A percentile compares a stretch with the other conserved stretches of the same genome.
These are phyloP conservation scores for Phalera bucephala DNA, from an alignment of 2,888 invertebrate species.

Conservation along the genomic window DNA sequence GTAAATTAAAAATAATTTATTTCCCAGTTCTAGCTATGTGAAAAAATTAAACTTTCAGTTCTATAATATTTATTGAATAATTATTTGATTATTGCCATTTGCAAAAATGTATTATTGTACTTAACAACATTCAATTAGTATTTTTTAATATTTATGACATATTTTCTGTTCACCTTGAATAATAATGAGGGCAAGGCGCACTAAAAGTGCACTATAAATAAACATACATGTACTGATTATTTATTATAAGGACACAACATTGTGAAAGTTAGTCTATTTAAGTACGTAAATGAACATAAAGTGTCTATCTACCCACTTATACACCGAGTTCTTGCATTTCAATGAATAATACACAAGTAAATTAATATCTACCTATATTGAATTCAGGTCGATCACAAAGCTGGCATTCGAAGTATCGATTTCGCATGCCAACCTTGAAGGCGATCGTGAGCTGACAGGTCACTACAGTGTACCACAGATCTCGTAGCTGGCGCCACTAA, in stretches of 20 bases:
- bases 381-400: conserved; percentile 54
- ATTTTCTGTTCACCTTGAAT: conserved; percentile 18
- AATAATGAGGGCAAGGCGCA: conserved; percentile 6
- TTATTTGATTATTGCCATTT: too few relatives aligned
- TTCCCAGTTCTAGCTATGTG: too few relatives aligned
- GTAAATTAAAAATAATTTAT: too few relatives aligned
- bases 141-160: too few relatives aligned
- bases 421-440: conserved; percentile 66
- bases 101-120: too few relatives aligned
- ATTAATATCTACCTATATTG: conserved; percentile 41
- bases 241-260: conserved; percentile 39
- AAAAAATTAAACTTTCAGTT: too few relatives aligned
- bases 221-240: conserved; percentile 14
- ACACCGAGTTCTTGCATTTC: conserved; percentile 34
- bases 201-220: conserved; percentile 25
- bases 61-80: too few relatives aligned
- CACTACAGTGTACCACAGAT: conserved; percentile 40
- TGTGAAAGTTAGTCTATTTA: conserved; percentile 41
- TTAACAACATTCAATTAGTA: too few relatives aligned
- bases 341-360: conserved; percentile 37
- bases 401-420: conserved; percentile 57
- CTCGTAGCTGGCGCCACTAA: conserved; percentile 33
- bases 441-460: conserved; percentile 56
- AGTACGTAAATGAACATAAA: conserved; percentile 39
- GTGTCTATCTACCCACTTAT: conserved; percentile 23